phyloP scores from a whole-genome alignment of 1,140 invertebrate species.

The Heterodera carotae region DNA sequence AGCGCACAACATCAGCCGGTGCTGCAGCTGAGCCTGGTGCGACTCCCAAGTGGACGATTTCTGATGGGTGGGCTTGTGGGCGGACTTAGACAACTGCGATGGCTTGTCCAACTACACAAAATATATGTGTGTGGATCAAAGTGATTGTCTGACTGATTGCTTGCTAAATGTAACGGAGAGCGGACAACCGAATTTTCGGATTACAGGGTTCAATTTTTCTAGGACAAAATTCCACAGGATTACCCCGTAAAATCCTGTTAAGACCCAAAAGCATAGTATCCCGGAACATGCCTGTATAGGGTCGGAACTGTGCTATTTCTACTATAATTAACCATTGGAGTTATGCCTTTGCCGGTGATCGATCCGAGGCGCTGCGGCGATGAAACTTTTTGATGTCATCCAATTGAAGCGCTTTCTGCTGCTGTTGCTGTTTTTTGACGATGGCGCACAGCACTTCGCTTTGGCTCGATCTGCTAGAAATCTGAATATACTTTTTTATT shows the following conservation, averaged over 20 bases:
- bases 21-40: constrained; percentile 32
- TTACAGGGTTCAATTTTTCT: too few species aligned
- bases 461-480: neutral
- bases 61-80: constrained; percentile 9
- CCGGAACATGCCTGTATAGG: too few species aligned
- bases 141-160: too few species aligned
- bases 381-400: neutral
- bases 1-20: constrained; percentile 27
- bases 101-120: neutral
- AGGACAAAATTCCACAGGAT: too few species aligned
- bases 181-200: too few species aligned
- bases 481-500: neutral
- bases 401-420: neutral
- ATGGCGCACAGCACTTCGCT: neutral
- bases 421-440: neutral
- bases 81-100: neutral
- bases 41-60: constrained; percentile 27
- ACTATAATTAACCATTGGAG: neutral
- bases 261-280: too few species aligned
- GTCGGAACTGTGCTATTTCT: too few species aligned
- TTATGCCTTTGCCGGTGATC: constrained; percentile 11
- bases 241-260: too few species aligned
- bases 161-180: too few species aligned
- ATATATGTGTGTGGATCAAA: too few species aligned
- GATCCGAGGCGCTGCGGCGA: constrained; percentile 23